Conservation (phyloP, 2,797 vertebrate species). For the Macrochelys suwanniensis region DNA sequence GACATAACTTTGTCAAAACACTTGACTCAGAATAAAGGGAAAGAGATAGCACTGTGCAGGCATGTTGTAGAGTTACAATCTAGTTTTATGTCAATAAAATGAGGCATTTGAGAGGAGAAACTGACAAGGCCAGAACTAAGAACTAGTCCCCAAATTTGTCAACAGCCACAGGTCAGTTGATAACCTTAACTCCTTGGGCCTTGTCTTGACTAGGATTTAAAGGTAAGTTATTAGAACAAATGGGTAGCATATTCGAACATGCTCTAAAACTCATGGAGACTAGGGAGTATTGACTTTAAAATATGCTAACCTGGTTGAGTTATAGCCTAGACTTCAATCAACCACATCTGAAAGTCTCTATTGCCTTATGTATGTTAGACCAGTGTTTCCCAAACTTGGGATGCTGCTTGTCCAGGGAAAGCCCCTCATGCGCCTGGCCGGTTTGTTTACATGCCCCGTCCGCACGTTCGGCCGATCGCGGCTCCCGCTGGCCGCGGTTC, state of each 20-base stretch:
- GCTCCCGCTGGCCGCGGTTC: too few relatives aligned
- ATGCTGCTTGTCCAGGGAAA: too few relatives aligned
- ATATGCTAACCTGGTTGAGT: background rate
- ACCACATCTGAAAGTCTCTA: background rate
- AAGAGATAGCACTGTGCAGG: background rate
- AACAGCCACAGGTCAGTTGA: background rate
- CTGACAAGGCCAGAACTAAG: background rate
- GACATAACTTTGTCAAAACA: background rate
- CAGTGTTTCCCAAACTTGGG: too few relatives aligned
- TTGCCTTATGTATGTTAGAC: background rate
- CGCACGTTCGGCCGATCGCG: too few relatives aligned
- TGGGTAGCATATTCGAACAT: background rate
- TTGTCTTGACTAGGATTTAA: conserved; percentile 27
- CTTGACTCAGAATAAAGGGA: background rate
- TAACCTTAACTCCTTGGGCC: background rate
- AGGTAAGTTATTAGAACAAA: background rate
- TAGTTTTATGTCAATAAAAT: background rate
- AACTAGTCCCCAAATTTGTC: background rate
- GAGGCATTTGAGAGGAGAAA: background rate
- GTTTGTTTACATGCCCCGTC: too few relatives aligned
- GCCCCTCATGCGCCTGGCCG: too few relatives aligned
- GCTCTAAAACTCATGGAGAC: background rate
- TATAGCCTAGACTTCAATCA: background rate
- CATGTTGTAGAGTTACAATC: background rate
- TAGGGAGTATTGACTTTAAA: background rate